A percentile compares a stretch with the other conserved stretches of the same genome.
phyloP scores from a whole-genome alignment of 2,113 vertebrate genomes.

The Tragelaphus buxtoni region DNA sequence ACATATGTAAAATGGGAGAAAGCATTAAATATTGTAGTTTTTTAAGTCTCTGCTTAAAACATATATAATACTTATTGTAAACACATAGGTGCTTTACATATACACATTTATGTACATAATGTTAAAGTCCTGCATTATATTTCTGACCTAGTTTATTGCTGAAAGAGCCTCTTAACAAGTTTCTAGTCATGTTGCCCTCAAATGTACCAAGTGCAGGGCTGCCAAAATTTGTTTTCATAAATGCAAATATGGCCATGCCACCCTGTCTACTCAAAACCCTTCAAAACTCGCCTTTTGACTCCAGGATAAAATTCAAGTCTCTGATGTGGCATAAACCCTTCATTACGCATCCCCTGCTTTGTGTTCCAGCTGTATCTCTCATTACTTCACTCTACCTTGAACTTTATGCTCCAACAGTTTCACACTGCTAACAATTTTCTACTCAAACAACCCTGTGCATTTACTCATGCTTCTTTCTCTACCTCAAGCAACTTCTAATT shows the following conservation, averaged over 20 bases:
- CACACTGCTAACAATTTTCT: neutral
- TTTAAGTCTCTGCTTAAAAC: neutral
- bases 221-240: constrained; percentile 17
- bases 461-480: neutral
- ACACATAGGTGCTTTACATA: neutral
- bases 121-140: neutral
- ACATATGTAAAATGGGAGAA: neutral
- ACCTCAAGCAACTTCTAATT: neutral
- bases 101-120: neutral
- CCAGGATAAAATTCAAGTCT: constrained; percentile 4
- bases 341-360: neutral
- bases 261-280: neutral
- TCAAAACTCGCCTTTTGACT: neutral
- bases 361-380: neutral
- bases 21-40: neutral
- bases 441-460: neutral
- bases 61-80: neutral
- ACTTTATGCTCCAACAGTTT: neutral
- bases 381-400: neutral
- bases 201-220: neutral
- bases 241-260: neutral
- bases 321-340: neutral
- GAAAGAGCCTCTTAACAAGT: neutral
- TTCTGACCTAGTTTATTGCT: neutral
- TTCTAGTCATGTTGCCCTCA: neutral